phyloP scores from a whole-genome alignment of 2,888 invertebrate genomes.

The Callyntrura sp. region DNA sequence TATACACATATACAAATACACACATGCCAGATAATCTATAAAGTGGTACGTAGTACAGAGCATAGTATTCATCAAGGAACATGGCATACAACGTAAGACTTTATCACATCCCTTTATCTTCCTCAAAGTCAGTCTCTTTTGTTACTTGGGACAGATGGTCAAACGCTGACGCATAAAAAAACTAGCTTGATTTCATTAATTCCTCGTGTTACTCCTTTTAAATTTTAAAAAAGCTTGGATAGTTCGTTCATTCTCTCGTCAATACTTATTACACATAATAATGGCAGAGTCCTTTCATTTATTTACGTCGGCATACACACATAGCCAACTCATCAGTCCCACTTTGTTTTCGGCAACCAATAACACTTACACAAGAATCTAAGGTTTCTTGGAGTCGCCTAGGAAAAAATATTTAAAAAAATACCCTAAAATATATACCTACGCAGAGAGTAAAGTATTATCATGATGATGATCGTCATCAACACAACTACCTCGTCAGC shows the following conservation, averaged over 20 bases:
- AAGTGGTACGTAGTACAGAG: neutral
- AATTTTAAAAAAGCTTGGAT: too few species aligned
- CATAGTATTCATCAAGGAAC: too few species aligned
- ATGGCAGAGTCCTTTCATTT: too few species aligned
- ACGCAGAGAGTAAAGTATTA: too few species aligned
- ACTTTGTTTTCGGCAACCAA: too few species aligned
- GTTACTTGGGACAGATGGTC: conserved; percentile 38
- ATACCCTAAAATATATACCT: too few species aligned
- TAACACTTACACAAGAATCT: neutral
- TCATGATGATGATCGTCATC: neutral
- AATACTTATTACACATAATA: too few species aligned
- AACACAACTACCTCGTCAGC: neutral
- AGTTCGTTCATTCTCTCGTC: too few species aligned
- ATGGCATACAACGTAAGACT: neutral
- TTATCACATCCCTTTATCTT: neutral
- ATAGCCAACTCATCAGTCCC: too few species aligned
- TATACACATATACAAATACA: neutral
- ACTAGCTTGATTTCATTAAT: too few species aligned
- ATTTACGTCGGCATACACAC: too few species aligned
- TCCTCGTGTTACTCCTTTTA: too few species aligned
- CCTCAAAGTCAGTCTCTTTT: conserved; percentile 8
- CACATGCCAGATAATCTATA: neutral
- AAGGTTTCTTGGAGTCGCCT: neutral
- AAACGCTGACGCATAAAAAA: conserved; percentile 10
- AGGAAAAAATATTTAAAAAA: neutral